phyloP scores from a whole-genome alignment of 1,140 invertebrate species.

The Bombus consobrinus region DNA sequence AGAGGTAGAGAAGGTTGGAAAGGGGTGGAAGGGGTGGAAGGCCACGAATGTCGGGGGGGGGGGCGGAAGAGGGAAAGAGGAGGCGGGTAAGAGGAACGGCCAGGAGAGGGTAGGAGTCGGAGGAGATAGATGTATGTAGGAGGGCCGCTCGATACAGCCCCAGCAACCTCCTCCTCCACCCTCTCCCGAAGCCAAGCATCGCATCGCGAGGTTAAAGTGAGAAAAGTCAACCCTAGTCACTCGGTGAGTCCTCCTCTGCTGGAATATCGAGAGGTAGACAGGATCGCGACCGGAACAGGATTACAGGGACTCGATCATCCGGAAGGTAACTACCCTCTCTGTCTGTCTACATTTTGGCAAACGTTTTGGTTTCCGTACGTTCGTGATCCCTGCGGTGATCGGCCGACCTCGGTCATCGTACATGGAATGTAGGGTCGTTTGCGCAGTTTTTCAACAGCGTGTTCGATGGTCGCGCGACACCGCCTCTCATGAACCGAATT shows the following conservation, averaged over 20 bases:
- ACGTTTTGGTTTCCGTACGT: not conserved
- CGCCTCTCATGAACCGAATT: not conserved
- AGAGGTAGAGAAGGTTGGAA: conserved; percentile 71
- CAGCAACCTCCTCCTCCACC: conserved; percentile 79
- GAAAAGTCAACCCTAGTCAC: conserved; percentile 82
- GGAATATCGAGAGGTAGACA: conserved; percentile 68
- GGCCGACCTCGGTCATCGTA: no score
- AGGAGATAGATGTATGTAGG: conserved; percentile 83
- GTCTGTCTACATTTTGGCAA: not conserved
- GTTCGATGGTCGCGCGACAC: conserved; percentile 7
- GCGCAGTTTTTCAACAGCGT: not conserved
- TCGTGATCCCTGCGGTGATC: not conserved
- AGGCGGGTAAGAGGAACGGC: conserved; percentile 68
- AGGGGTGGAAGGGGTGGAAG: conserved; percentile 76
- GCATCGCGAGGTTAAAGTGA: conserved; percentile 83
- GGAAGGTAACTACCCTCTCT: conserved; percentile 2
- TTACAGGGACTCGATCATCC: conserved; percentile 45
- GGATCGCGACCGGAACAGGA: conserved; percentile 32
- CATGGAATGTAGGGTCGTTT: not conserved
- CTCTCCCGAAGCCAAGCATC: conserved; percentile 81
- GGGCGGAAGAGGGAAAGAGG: conserved; percentile 74
- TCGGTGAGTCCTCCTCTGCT: conserved; percentile 76
- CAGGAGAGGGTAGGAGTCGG: conserved; percentile 77
- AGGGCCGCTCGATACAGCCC: conserved; percentile 83
- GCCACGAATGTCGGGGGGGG: conserved; percentile 79